Evolutionary conservation across 1,140 invertebrate genomes (phyloP), one percentile per base, ranked within the genome.

Genomic region (Caerostris darwini): DNA sequence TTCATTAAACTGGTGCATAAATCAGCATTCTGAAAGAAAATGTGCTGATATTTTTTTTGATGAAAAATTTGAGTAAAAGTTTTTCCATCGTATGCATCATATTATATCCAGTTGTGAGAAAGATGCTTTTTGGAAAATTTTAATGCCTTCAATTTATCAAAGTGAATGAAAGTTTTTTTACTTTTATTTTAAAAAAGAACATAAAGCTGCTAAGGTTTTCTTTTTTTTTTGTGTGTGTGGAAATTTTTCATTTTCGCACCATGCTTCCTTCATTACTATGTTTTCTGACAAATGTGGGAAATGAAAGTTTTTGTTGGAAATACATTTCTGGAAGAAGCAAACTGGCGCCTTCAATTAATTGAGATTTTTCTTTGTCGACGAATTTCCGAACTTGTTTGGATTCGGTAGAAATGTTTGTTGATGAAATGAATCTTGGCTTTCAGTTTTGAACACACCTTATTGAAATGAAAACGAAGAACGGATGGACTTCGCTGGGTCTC

Each of bases 131-230:
- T 53, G 19, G 71, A 53, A 77, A 67, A 77, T 8, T 77, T 77
- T 77, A 77, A 77, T 77, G 71, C 71, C 50, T 53, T 50, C 71
- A 77, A 77, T 77, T 77, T 34, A 77, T 77, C 71, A 77, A 77
- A 77, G 34, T 7, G 71, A 77, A 77, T 50, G 34, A 77, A 77
- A 77, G 14, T 50, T 10, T 12, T n/a, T 34, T 34, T 34, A 34
- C 34, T 34, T 34, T 34, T 34, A 34, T 34, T 34, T 34, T 34
- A 34, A 34, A 34, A 34, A 34, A 34, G 34, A 34, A 34, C 34
- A 34, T 34, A 34, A 34, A 34, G 34, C 34, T 34, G 34, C 34
- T 34, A 34, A 34, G 34, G 34, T 34, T 34, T 34, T 34, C 34
- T 34, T 34, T 34, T 34, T 34, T 34, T 34, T 34, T n/a, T n/a